Conservation (phyloP, 2,797 vertebrate genomes). For the Channallabes apus region DNA sequence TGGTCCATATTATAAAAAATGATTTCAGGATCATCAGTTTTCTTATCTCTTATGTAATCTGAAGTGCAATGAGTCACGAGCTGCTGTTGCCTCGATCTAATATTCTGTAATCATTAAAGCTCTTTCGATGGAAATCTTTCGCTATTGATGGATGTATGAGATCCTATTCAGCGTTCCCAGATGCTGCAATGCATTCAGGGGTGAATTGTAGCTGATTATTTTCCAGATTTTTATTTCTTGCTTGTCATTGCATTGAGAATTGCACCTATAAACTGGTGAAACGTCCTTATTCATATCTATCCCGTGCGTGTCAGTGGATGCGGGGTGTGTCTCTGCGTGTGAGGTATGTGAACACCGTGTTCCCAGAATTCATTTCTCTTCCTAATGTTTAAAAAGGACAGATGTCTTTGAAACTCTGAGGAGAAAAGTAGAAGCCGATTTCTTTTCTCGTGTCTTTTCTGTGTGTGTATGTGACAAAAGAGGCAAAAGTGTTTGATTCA, state of each 20-base stretch:
- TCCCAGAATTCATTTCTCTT: background rate
- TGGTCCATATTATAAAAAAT: background rate
- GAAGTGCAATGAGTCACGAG: background rate
- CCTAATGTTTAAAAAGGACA: background rate
- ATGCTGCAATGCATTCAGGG: background rate
- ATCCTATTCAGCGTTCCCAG: too few relatives aligned
- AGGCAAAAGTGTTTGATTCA: slow-evolving; percentile 14
- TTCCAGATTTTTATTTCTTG: background rate
- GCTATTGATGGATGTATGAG: background rate
- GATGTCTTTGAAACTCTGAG: background rate
- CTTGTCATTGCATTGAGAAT: background rate
- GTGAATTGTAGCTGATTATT: background rate
- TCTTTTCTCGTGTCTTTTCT: background rate
- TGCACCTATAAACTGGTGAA: background rate
- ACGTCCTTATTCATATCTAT: background rate
- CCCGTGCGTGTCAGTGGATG: background rate
- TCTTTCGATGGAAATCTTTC: background rate
- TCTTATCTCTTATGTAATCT: background rate
- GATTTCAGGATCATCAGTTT: background rate
- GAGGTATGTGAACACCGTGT: background rate
- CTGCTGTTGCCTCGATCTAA: background rate
- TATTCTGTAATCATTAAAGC: background rate
- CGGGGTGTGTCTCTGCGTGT: slow-evolving; percentile 5
- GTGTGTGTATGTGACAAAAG: background rate
- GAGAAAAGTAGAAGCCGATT: background rate